Evolutionary conservation across 2,797 vertebrate species (phyloP).

Genomic region (Chrysocyon brachyurus): DNA sequence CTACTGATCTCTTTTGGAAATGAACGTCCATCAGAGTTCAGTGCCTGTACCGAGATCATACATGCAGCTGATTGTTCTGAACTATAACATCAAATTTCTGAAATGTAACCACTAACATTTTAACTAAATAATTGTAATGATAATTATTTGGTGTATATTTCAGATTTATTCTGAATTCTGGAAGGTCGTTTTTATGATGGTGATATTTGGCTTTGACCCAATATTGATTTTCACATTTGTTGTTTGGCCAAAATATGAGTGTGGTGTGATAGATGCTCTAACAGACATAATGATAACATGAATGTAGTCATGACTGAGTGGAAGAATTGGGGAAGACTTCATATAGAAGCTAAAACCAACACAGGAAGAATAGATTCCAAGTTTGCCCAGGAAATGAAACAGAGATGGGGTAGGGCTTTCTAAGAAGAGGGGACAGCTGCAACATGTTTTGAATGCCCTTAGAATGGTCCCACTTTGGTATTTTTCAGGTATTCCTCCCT

Average conservation of each 20-base stretch:
- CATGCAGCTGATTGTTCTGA: background rate
- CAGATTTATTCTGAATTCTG: slow-evolving; percentile 14
- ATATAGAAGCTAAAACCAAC: background rate
- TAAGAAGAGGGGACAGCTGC: background rate
- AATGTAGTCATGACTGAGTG: background rate
- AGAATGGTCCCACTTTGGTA: background rate
- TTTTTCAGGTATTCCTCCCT: background rate
- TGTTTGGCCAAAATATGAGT: background rate
- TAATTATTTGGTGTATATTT: background rate
- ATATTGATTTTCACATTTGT: slow-evolving; percentile 25
- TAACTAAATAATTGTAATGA: background rate
- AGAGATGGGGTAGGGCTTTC: background rate
- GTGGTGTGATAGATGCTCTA: background rate
- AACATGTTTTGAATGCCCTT: background rate
- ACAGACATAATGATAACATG: background rate
- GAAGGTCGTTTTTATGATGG: background rate
- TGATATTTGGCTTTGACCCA: background rate
- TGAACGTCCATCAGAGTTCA: background rate
- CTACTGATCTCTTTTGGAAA: background rate
- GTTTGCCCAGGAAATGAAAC: background rate
- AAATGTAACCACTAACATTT: background rate
- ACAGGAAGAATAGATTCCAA: background rate
- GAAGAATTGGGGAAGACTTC: background rate
- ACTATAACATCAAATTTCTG: background rate
- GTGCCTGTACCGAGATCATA: no score